phyloP scores from a whole-genome alignment of 2,888 invertebrate genomes.

The Acleris laterana region DNA sequence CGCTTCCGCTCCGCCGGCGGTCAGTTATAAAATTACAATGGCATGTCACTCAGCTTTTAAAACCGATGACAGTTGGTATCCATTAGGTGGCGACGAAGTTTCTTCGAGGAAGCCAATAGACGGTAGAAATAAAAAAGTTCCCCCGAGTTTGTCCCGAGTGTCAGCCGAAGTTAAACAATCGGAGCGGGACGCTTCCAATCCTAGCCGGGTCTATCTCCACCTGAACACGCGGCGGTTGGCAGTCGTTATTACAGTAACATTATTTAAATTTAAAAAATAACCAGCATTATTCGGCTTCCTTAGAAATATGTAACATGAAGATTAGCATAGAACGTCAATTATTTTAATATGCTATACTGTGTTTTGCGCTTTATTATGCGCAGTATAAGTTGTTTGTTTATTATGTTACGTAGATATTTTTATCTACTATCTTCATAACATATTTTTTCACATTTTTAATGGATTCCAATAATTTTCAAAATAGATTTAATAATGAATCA shows the following conservation, averaged over 20 bases:
- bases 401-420: too few relatives aligned
- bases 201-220: constrained; percentile 35
- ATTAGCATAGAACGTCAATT: too few relatives aligned
- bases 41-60: constrained; percentile 48
- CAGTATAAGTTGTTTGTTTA: too few relatives aligned
- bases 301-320: too few relatives aligned
- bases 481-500: too few relatives aligned
- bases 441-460: too few relatives aligned
- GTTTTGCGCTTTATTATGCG: too few relatives aligned
- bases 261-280: background rate
- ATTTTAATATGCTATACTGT: too few relatives aligned
- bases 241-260: constrained; percentile 6
- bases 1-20: constrained; percentile 33
- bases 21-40: constrained; percentile 44
- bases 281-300: background rate
- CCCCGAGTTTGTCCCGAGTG: constrained; percentile 61
- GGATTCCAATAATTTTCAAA: too few relatives aligned
- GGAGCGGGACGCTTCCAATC: constrained; percentile 35
- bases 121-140: constrained; percentile 63
- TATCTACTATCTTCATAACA: too few relatives aligned
- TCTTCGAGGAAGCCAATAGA: constrained; percentile 60
- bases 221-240: constrained; percentile 31
- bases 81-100: constrained; percentile 52
- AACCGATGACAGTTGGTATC: constrained; percentile 61
- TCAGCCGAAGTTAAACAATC: constrained; percentile 66